A percentile compares a stretch with the other conserved stretches of the same genome.
phyloP scores from a whole-genome alignment of 2,113 vertebrate genomes.

The Brachyistius frenatus region DNA sequence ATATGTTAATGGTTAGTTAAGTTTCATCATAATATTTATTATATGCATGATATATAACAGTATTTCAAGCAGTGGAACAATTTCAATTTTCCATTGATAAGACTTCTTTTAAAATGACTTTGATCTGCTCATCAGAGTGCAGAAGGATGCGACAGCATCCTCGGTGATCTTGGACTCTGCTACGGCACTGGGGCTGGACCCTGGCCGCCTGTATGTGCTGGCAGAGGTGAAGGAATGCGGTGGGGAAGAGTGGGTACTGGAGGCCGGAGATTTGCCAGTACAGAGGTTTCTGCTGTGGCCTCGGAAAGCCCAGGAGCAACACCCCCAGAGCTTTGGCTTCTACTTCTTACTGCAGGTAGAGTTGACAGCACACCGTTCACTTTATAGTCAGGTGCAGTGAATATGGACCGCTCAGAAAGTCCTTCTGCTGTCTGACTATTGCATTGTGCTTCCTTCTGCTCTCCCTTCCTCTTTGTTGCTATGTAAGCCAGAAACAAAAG shows the following conservation, averaged over 20 bases:
- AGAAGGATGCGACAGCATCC: conserved; percentile 91
- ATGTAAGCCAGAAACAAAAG: conserved; percentile 13
- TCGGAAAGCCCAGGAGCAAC: conserved; percentile 92
- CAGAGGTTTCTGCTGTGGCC: conserved; percentile 97
- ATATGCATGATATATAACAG: no score
- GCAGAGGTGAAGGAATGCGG: conserved; percentile 97
- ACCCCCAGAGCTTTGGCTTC: conserved; percentile 91
- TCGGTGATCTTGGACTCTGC: conserved; percentile 90
- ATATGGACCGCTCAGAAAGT: background rate
- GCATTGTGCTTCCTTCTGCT: conserved; percentile 20
- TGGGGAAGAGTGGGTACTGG: conserved; percentile 97
- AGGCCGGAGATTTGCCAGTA: conserved; percentile 91
- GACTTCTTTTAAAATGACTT: background rate
- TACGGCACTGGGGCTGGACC: conserved; percentile 86
- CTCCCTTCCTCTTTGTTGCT: conserved; percentile 2
- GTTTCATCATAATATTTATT: no score
- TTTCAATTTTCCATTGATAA: background rate
- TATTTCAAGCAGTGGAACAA: background rate
- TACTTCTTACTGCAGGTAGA: conserved; percentile 92
- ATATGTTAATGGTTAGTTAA: no score
- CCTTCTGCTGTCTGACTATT: conserved; percentile 6
- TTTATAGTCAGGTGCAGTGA: background rate
- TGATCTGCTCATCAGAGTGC: conserved; percentile 81
- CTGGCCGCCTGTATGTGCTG: conserved; percentile 88
- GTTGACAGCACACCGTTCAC: background rate